phyloP scores from a whole-genome alignment of 2,797 vertebrate genomes.

The Okamejei kenojei region DNA sequence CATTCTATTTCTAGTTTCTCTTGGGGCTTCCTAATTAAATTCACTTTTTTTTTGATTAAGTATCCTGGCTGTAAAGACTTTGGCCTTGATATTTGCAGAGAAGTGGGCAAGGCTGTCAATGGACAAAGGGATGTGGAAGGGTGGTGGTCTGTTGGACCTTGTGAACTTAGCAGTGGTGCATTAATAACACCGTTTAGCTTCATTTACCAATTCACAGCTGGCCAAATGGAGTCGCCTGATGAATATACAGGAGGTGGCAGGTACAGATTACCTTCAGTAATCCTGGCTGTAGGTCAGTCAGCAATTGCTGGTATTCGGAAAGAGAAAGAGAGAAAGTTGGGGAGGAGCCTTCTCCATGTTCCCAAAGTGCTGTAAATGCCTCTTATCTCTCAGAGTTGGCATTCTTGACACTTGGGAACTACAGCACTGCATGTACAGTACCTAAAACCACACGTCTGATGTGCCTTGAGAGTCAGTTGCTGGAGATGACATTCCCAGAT shows the following conservation, averaged over 20 bases:
- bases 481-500: too few relatives aligned
- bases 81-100: not conserved
- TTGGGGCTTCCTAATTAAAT: not conserved
- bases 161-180: not conserved
- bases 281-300: not conserved
- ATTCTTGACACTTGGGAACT: not conserved
- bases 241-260: not conserved
- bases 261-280: not conserved
- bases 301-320: not conserved
- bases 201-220: not conserved
- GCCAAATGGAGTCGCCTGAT: too few relatives aligned
- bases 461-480: too few relatives aligned
- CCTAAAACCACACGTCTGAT: too few relatives aligned
- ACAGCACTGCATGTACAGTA: too few relatives aligned
- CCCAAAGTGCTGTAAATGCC: too few relatives aligned
- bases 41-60: not conserved
- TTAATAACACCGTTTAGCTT: not conserved
- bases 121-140: not conserved
- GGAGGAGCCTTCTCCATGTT: not conserved
- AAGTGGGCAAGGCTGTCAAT: not conserved
- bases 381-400: not conserved
- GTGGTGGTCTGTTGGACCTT: not conserved
- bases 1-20: constrained; percentile 19
- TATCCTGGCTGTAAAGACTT: not conserved
- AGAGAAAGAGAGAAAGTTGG: not conserved